Evolutionary conservation across 2,113 vertebrate species (phyloP).

Genomic region (Salvator merianae): DNA sequence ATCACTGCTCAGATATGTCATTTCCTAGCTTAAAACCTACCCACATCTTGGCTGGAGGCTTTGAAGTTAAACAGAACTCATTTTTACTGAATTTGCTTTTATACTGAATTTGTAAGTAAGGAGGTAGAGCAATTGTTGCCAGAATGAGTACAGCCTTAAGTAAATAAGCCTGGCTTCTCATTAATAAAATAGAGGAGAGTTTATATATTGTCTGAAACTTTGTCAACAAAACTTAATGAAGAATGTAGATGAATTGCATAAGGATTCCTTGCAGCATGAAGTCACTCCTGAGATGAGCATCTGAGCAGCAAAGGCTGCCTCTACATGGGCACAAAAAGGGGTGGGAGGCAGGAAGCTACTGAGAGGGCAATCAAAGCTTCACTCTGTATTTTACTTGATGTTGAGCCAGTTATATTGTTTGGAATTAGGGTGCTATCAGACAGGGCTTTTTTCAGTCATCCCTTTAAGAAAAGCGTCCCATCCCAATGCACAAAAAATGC

Average conservation of each 20-base stretch:
- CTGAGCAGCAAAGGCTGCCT: neutral
- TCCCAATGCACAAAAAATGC: too few relatives aligned
- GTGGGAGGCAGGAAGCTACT: neutral
- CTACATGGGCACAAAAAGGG: neutral
- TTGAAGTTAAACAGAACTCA: slow-evolving; percentile 56
- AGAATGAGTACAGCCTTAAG: slow-evolving; percentile 66
- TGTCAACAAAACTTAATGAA: slow-evolving; percentile 70
- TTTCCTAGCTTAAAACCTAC: slow-evolving; percentile 68
- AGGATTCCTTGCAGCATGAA: slow-evolving; percentile 50
- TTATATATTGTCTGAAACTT: slow-evolving; percentile 62
- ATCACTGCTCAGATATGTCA: slow-evolving; percentile 73
- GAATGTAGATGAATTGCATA: slow-evolving; percentile 61
- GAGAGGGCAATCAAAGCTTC: too few relatives aligned
- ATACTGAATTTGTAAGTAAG: slow-evolving; percentile 50
- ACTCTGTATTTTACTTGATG: too few relatives aligned
- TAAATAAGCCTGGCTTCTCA: slow-evolving; percentile 56
- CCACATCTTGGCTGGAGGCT: slow-evolving; percentile 58
- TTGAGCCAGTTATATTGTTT: too few relatives aligned
- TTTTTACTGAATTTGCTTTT: slow-evolving; percentile 43
- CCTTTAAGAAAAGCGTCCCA: too few relatives aligned
- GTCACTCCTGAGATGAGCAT: too few relatives aligned
- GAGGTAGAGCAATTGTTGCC: slow-evolving; percentile 65
- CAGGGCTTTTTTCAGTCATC: too few relatives aligned
- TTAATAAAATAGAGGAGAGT: slow-evolving; percentile 66
- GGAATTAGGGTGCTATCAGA: too few relatives aligned